Conservation (phyloP, 2,888 invertebrate species). For the Dicyrtomina minuta region DNA sequence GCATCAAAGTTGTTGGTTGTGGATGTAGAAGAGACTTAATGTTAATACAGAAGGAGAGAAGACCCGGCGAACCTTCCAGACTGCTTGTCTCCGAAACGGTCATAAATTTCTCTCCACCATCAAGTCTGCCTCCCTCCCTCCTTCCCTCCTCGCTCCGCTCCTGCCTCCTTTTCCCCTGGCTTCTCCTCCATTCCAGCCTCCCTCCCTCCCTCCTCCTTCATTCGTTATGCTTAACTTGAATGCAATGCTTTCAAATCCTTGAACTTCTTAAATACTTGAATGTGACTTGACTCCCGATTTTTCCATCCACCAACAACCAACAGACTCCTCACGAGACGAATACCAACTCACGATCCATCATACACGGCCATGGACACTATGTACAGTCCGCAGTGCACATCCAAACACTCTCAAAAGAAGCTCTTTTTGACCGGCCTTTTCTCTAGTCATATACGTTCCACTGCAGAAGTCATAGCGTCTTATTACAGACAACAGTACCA, state of each 20-base stretch:
- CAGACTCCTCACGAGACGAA: too few species aligned
- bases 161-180: neutral
- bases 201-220: neutral
- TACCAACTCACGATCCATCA: too few species aligned
- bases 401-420: too few species aligned
- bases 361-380: too few species aligned
- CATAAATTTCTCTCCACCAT: slow-evolving; percentile 23
- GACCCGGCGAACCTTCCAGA: slow-evolving; percentile 15
- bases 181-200: neutral
- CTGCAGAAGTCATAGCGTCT: too few species aligned
- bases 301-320: neutral
- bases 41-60: neutral
- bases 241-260: slow-evolving; percentile 6
- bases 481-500: too few species aligned
- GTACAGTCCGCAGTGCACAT: too few species aligned
- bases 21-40: neutral
- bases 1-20: too few species aligned
- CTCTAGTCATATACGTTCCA: too few species aligned
- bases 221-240: slow-evolving; percentile 13
- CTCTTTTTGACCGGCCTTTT: too few species aligned
- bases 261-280: slow-evolving; percentile 13
- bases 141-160: too few species aligned
- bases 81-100: slow-evolving; percentile 30
- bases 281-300: slow-evolving; percentile 21
- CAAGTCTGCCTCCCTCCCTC: neutral